Evolutionary conservation across 2,888 invertebrate species (phyloP).

Genomic region (Zeuzera pyrina): DNA sequence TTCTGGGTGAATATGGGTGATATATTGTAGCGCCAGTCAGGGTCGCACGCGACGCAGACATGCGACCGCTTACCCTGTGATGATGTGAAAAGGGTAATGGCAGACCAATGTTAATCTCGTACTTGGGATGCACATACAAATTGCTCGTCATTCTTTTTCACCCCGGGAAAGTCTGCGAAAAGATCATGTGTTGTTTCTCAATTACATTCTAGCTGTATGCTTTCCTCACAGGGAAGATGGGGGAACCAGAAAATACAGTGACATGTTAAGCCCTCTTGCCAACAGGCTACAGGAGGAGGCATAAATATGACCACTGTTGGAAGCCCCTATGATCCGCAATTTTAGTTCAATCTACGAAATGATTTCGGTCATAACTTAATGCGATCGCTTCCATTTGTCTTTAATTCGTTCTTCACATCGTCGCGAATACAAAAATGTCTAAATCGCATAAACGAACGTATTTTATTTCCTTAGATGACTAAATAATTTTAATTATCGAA

Average conservation of each 20-base stretch:
- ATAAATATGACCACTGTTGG: slow-evolving; percentile 70
- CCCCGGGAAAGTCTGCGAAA: slow-evolving; percentile 89
- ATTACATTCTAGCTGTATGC: slow-evolving; percentile 82
- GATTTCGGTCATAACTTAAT: slow-evolving; percentile 77
- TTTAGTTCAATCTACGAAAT: slow-evolving; percentile 82
- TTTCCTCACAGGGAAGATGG: slow-evolving; percentile 75
- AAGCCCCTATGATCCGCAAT: slow-evolving; percentile 78
- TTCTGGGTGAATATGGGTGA: no score
- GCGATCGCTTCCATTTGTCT: no score
- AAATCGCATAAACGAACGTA: no score
- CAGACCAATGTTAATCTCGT: slow-evolving; percentile 83
- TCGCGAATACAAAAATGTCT: no score
- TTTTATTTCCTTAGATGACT: no score
- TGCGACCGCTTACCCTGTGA: no score
- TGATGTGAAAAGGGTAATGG: slow-evolving; percentile 54
- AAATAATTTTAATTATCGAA: no score
- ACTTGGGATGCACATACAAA: slow-evolving; percentile 79
- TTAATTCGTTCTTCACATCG: no score
- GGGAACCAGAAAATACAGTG: slow-evolving; percentile 82
- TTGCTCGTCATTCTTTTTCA: slow-evolving; percentile 72
- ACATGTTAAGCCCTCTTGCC: slow-evolving; percentile 52
- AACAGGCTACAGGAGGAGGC: slow-evolving; percentile 60
- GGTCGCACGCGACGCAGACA: no score
- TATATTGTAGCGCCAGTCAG: no score
- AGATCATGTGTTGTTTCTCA: slow-evolving; percentile 61